Evolutionary conservation across 2,797 vertebrate species (phyloP).

Genomic region (Mycteria americana): DNA sequence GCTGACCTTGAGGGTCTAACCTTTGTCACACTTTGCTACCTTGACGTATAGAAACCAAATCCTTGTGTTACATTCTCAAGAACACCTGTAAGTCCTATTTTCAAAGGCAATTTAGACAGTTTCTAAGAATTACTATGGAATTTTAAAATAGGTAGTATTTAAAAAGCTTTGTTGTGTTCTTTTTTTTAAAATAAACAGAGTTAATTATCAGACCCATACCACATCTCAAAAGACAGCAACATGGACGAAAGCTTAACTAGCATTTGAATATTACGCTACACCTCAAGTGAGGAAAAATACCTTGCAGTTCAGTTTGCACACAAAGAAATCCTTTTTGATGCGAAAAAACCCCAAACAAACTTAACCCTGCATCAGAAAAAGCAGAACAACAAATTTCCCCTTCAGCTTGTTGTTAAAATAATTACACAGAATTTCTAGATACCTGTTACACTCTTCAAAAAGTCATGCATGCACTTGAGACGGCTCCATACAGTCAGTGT

Average conservation of each 20-base stretch:
- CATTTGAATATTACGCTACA: not conserved
- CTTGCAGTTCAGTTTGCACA: not conserved
- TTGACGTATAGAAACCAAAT: not conserved
- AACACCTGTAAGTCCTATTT: not conserved
- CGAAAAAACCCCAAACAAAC: not conserved
- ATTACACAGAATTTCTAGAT: not conserved
- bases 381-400: not conserved
- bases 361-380: not conserved
- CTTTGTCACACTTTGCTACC: not conserved
- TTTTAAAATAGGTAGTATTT: not conserved
- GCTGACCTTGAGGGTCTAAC: no score
- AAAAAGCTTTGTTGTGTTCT: no score
- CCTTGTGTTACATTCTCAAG: not conserved
- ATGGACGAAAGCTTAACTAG: not conserved
- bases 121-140: not conserved
- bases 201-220: not conserved
- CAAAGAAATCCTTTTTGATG: not conserved
- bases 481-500: not conserved
- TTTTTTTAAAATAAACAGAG: not conserved
- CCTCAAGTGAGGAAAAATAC: not conserved
- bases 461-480: not conserved
- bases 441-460: not conserved
- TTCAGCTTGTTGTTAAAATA: not conserved
- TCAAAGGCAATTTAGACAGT: not conserved
- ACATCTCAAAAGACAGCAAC: not conserved